Conservation (phyloP, 2,888 invertebrate genomes). For the Galerucella calmariensis region DNA sequence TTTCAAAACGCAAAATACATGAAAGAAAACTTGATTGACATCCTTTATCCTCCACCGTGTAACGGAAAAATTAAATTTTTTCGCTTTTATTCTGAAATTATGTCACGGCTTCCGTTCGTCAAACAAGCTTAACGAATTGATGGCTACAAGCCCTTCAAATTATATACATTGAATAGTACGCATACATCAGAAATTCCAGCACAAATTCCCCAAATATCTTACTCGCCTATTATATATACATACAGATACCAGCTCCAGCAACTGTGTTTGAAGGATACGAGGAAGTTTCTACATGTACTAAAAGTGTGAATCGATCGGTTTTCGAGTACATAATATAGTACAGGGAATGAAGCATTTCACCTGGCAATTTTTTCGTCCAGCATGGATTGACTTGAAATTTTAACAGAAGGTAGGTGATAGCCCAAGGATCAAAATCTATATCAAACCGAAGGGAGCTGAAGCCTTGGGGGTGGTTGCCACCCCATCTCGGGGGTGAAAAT, state of each 20-base stretch:
- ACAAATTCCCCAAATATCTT: conserved; percentile 11
- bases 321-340: not conserved
- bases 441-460: no score
- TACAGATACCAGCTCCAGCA: not conserved
- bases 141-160: conserved; percentile 4
- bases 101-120: conserved; percentile 6
- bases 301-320: not conserved
- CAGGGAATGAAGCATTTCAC: no score
- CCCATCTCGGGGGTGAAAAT: no score
- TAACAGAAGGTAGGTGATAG: no score
- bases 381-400: no score
- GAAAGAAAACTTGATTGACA: not conserved
- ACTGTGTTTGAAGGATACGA: not conserved
- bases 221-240: no score
- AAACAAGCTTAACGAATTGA: conserved; percentile 17
- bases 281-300: not conserved
- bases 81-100: conserved; percentile 7
- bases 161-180: not conserved
- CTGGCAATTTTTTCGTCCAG: no score
- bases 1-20: not conserved
- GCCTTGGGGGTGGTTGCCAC: no score
- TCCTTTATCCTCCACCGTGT: not conserved
- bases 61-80: not conserved
- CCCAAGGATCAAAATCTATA: no score
- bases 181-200: conserved; percentile 3